Conservation (phyloP, 2,113 vertebrate species). For the Ancistrus triradiatus region DNA sequence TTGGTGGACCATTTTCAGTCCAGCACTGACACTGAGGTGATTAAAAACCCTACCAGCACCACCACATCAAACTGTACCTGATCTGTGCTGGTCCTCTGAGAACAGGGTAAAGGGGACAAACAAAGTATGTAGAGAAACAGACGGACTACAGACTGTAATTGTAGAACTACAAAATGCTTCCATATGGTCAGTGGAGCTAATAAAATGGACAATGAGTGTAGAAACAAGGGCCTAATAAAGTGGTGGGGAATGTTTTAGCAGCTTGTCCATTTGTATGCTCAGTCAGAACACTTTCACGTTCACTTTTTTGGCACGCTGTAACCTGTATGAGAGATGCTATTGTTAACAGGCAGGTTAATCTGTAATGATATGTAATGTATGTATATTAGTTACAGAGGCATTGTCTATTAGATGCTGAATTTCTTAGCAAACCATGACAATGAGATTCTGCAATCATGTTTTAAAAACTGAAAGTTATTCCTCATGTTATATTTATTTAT, state of each 20-base stretch:
- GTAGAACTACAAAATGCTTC: too few species aligned
- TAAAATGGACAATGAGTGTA: too few species aligned
- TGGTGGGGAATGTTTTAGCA: background rate
- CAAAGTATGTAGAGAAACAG: too few species aligned
- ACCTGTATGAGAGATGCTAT: slow-evolving; percentile 14
- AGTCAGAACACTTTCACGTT: slow-evolving; percentile 22
- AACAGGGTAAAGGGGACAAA: too few species aligned
- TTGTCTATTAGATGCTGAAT: slow-evolving; percentile 21
- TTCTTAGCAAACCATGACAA: slow-evolving; percentile 16
- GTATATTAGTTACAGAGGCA: slow-evolving; percentile 29
- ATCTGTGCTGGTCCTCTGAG: too few species aligned
- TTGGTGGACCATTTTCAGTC: too few species aligned
- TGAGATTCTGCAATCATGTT: slow-evolving; percentile 16
- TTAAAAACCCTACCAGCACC: too few species aligned
- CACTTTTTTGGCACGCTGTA: slow-evolving; percentile 25
- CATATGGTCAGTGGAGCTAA: too few species aligned
- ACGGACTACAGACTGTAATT: too few species aligned
- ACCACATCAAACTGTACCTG: too few species aligned
- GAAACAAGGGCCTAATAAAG: too few species aligned
- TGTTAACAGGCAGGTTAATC: slow-evolving; percentile 5
- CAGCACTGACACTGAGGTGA: too few species aligned
- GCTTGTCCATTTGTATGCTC: slow-evolving; percentile 31
- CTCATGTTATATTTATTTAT: slow-evolving; percentile 28
- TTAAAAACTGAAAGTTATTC: slow-evolving; percentile 1
- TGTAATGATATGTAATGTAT: slow-evolving; percentile 25